Evolutionary conservation across 2,797 vertebrate genomes (phyloP).

Genomic region (Gallinago stenura): DNA sequence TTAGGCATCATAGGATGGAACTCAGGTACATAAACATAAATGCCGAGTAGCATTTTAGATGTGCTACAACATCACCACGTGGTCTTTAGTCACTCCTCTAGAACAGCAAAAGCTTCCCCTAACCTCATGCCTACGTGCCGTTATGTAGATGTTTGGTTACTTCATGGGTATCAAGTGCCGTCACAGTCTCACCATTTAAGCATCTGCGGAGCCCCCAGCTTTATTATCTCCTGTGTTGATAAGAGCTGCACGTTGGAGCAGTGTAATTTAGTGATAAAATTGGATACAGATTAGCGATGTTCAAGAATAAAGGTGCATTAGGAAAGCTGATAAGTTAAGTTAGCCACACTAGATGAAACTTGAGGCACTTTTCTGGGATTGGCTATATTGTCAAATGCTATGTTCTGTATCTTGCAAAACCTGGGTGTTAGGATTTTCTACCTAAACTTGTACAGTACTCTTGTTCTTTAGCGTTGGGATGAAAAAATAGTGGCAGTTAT

Average conservation of each 20-base stretch:
- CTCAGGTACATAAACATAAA: neutral
- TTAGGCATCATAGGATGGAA: neutral
- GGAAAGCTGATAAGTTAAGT: neutral
- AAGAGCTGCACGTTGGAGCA: neutral
- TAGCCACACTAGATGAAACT: neutral
- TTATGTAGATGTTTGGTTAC: neutral
- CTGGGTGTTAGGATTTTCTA: neutral
- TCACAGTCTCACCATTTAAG: neutral
- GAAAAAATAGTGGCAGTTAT: neutral
- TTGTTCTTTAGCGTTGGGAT: neutral
- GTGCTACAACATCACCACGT: neutral
- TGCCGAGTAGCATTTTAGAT: neutral
- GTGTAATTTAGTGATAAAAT: neutral
- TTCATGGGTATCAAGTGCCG: neutral
- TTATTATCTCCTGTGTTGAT: neutral
- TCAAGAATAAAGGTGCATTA: neutral
- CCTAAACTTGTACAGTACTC: neutral
- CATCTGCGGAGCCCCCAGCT: neutral
- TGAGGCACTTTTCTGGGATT: neutral
- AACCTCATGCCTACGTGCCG: too few relatives aligned
- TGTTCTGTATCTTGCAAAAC: neutral
- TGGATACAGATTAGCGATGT: neutral
- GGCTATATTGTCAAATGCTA: neutral
- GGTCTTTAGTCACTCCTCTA: neutral
- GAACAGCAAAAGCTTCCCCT: neutral